These are phyloP conservation scores for Heliocidaris tuberculata DNA, from an alignment of 35 echinoderm and acorn worm genomes.

Conservation along the genomic window DNA sequence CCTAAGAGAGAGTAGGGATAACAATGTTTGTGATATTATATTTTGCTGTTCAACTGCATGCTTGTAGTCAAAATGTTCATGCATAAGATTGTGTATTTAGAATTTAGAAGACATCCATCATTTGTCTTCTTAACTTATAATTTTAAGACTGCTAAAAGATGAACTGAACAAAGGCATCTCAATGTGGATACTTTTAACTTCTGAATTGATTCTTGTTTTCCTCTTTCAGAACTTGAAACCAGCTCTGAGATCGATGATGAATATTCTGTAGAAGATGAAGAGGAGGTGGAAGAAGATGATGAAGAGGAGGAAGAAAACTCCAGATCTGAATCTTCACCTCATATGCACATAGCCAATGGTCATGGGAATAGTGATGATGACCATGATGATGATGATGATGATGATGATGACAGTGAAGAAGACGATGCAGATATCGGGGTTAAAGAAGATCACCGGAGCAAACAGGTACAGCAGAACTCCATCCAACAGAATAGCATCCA, in stretches of 20 bases:
- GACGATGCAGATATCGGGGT: slow-evolving; percentile 20
- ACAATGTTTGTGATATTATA: neutral
- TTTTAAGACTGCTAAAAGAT: too few species aligned
- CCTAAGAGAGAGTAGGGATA: neutral
- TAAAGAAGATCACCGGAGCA: neutral
- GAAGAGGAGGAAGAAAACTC: neutral
- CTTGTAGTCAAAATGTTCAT: too few species aligned
- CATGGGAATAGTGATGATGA: neutral
- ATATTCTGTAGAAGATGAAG: slow-evolving; percentile 27
- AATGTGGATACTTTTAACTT: too few species aligned
- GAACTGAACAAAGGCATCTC: too few species aligned
- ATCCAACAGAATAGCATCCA: neutral
- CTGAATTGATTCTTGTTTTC: neutral
- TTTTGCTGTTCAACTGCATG: too few species aligned
- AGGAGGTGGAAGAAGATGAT: neutral
- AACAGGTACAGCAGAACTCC: neutral
- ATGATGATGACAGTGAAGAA: slow-evolving; percentile 20
- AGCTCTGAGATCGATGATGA: slow-evolving; percentile 30
- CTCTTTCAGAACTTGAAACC: slow-evolving; percentile 16
- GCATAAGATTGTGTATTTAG: too few species aligned
- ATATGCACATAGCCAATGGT: neutral
- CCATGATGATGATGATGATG: neutral
- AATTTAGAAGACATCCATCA: too few species aligned
- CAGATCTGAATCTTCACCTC: neutral
- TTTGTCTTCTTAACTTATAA: too few species aligned